Conservation (phyloP, 2,797 vertebrate genomes). For the Hafferia zeledoni region DNA sequence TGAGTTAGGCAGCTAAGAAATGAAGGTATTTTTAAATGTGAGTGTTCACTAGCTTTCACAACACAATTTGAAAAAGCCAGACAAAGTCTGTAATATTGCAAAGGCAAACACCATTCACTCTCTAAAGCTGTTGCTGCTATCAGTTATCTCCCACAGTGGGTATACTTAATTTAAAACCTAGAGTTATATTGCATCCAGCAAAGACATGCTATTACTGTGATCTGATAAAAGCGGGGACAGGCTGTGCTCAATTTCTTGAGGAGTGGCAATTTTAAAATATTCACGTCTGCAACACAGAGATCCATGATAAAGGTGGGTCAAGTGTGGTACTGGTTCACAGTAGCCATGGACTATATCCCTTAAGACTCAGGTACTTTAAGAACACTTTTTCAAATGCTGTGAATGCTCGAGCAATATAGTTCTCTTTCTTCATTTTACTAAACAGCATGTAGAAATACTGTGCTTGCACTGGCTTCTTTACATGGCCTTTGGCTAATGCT, state of each 20-base stretch:
- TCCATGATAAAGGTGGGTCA: not conserved
- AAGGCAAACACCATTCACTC: not conserved
- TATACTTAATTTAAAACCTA: not conserved
- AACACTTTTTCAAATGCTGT: not conserved
- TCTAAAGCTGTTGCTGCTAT: not conserved
- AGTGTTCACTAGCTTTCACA: not conserved
- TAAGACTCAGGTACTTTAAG: not conserved
- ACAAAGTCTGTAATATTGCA: not conserved
- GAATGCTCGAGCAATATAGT: not conserved
- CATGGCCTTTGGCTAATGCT: not conserved
- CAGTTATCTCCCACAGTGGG: not conserved
- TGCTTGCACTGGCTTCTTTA: not conserved
- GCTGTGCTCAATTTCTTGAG: not conserved
- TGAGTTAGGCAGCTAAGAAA: not conserved
- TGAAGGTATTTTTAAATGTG: not conserved
- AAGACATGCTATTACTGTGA: not conserved
- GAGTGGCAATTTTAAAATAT: not conserved
- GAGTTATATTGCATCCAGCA: not conserved
- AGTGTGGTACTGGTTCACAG: not conserved
- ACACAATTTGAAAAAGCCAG: not conserved
- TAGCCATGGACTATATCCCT: not conserved
- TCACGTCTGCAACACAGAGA: rapidly evolving
- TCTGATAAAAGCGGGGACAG: not conserved
- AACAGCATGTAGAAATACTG: not conserved
- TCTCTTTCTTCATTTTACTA: not conserved